A percentile compares a stretch with the other conserved stretches of the same genome.
Evolutionary conservation across 2,888 invertebrate species (phyloP).

Genomic region (Acleris sparsana): DNA sequence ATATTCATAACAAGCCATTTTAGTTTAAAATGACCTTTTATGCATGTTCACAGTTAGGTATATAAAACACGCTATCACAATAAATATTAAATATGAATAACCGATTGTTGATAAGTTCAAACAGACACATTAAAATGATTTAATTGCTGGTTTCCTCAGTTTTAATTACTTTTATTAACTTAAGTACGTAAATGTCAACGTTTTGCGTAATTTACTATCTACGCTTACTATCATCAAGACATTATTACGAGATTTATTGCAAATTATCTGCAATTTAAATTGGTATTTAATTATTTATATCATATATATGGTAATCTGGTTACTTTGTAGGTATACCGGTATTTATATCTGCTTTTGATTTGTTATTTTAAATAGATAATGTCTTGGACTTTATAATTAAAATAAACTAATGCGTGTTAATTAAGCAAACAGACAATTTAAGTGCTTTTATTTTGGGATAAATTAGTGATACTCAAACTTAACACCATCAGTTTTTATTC

Average conservation of each 20-base stretch:
- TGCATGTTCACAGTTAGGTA: background rate
- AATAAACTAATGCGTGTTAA: too few species aligned
- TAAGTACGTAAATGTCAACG: slow-evolving; percentile 10
- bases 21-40: too few species aligned
- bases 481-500: too few species aligned
- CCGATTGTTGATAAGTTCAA: slow-evolving; percentile 37
- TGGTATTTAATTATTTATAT: slow-evolving; percentile 7
- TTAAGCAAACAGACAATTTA: too few species aligned
- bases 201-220: slow-evolving; percentile 19
- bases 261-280: slow-evolving; percentile 12
- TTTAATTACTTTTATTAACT: slow-evolving; percentile 38
- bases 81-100: slow-evolving; percentile 34
- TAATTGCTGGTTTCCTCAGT: slow-evolving; percentile 50
- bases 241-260: slow-evolving; percentile 12
- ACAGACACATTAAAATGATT: slow-evolving; percentile 50
- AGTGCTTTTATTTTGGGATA: too few species aligned
- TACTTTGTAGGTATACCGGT: slow-evolving; percentile 6
- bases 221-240: slow-evolving; percentile 20
- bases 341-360: background rate
- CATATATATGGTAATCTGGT: slow-evolving; percentile 7
- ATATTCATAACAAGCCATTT: too few species aligned
- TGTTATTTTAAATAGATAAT: background rate
- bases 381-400: background rate
- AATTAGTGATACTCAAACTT: too few species aligned
- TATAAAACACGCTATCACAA: background rate